Percentiles rank a stretch among this genome's conserved stretches.
These are phyloP conservation scores for Jordanella pulchra DNA, from an alignment of 2,797 vertebrate species.

Conservation along the genomic window DNA sequence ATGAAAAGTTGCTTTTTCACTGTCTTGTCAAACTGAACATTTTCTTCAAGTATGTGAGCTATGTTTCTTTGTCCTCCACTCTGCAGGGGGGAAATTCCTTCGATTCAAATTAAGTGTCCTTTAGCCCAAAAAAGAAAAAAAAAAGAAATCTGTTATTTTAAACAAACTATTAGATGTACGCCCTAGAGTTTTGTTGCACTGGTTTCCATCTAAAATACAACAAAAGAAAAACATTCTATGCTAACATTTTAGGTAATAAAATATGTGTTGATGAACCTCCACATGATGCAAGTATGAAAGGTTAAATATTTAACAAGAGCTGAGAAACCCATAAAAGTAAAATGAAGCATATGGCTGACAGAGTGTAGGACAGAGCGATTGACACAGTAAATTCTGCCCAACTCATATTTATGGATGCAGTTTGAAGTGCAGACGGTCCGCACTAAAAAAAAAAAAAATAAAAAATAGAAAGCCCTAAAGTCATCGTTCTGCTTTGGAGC, in stretches of 20 bases:
- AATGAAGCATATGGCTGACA: constrained; percentile 36
- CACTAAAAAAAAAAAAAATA: constrained; percentile 49
- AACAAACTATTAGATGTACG: background rate
- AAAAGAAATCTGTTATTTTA: constrained; percentile 44
- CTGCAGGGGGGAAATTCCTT: constrained; percentile 76
- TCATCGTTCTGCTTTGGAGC: constrained; percentile 29
- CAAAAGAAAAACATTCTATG: background rate
- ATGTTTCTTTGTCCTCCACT: constrained; percentile 71
- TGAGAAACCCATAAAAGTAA: constrained; percentile 17
- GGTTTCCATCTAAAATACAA: constrained; percentile 12
- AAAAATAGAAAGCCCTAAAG: constrained; percentile 41
- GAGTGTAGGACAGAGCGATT: constrained; percentile 19
- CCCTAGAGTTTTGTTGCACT: constrained; percentile 2
- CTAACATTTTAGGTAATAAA: background rate
- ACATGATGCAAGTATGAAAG: constrained; percentile 5
- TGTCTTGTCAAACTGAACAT: constrained; percentile 47
- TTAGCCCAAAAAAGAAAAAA: constrained; percentile 41
- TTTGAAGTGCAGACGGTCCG: constrained; percentile 29
- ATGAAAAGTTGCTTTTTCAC: constrained; percentile 44
- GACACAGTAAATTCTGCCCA: constrained; percentile 29
- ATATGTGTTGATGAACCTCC: background rate
- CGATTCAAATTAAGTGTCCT: constrained; percentile 41
- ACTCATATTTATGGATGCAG: constrained; percentile 33
- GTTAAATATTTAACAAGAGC: constrained; percentile 30
- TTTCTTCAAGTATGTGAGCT: constrained; percentile 58